phyloP scores from a whole-genome alignment of 1,140 invertebrate species.

The Neodiprion virginianus region DNA sequence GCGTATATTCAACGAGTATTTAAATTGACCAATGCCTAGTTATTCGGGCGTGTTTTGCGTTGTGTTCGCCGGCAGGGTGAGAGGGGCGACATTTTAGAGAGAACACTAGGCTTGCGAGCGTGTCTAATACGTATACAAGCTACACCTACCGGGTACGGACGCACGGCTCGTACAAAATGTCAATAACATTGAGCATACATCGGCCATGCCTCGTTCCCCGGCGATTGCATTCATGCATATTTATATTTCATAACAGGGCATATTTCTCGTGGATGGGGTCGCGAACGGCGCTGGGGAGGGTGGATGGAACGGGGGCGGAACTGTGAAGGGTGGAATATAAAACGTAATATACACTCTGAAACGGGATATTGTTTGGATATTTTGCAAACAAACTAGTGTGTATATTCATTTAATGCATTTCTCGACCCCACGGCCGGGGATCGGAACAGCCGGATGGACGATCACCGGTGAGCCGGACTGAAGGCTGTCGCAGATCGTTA shows the following conservation, averaged over 20 bases:
- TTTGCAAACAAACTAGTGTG: neutral
- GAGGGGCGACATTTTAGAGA: neutral
- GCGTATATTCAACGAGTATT: too few relatives aligned
- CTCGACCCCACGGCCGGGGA: too few relatives aligned
- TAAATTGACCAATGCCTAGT: too few relatives aligned
- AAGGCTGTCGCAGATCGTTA: too few relatives aligned
- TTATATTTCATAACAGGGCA: neutral
- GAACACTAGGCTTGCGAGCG: neutral
- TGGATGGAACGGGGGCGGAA: too few relatives aligned
- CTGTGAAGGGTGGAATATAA: neutral
- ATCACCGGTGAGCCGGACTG: too few relatives aligned
- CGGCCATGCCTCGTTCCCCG: neutral
- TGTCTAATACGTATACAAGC: too few relatives aligned
- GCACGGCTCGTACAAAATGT: neutral
- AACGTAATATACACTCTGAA: constrained; percentile 1
- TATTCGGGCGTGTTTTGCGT: neutral
- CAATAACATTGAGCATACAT: constrained; percentile 6
- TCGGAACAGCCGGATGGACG: too few relatives aligned
- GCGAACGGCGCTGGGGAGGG: too few relatives aligned
- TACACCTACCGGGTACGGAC: too few relatives aligned
- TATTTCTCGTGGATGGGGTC: neutral
- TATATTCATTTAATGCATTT: neutral
- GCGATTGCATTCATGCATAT: constrained; percentile 7
- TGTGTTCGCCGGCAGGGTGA: too few relatives aligned
- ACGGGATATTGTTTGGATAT: neutral